Evolutionary conservation across 2,888 invertebrate genomes (phyloP).

Genomic region (Rosalia funebris): DNA sequence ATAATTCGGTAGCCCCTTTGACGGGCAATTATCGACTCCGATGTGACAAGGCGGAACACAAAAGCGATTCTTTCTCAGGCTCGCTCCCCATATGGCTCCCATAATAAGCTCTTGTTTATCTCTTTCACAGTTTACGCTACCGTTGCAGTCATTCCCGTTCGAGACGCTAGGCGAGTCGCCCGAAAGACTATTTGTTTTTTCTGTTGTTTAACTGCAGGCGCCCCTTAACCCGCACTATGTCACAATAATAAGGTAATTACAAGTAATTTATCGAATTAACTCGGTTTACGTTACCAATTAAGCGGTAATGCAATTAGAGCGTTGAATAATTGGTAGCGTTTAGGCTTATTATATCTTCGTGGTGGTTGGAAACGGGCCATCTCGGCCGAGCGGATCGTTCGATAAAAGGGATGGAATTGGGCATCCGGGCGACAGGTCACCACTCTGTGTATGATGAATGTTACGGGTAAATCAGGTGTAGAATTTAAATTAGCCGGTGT

Average conservation of each 20-base stretch:
- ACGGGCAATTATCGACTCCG: slow-evolving; percentile 31
- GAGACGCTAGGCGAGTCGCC: neutral
- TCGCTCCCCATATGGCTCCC: slow-evolving; percentile 18
- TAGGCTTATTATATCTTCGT: slow-evolving; percentile 17
- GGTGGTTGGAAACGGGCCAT: slow-evolving; percentile 1
- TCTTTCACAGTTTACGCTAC: slow-evolving; percentile 21
- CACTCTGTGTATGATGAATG: slow-evolving; percentile 13
- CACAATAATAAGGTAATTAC: too few species aligned
- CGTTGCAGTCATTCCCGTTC: neutral
- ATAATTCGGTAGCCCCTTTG: slow-evolving; percentile 32
- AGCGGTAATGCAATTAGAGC: slow-evolving; percentile 18
- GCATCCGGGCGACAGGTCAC: slow-evolving; percentile 8
- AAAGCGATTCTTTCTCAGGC: slow-evolving; percentile 23
- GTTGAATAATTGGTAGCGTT: slow-evolving; percentile 20
- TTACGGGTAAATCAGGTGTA: slow-evolving; percentile 13
- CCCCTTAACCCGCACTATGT: slow-evolving; percentile 19
- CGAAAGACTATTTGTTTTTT: slow-evolving; percentile 24
- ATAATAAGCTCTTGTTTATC: slow-evolving; percentile 21
- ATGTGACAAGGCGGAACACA: slow-evolving; percentile 14
- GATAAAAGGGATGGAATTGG: slow-evolving; percentile 19
- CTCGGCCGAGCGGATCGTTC: slow-evolving; percentile 3
- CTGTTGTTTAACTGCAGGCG: slow-evolving; percentile 10
- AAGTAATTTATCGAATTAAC: slow-evolving; percentile 28
- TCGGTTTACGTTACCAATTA: slow-evolving; percentile 27
- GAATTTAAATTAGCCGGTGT: slow-evolving; percentile 9